Evolutionary conservation across 2,113 vertebrate genomes (phyloP).

Genomic region (Choloepus hoffmanni): DNA sequence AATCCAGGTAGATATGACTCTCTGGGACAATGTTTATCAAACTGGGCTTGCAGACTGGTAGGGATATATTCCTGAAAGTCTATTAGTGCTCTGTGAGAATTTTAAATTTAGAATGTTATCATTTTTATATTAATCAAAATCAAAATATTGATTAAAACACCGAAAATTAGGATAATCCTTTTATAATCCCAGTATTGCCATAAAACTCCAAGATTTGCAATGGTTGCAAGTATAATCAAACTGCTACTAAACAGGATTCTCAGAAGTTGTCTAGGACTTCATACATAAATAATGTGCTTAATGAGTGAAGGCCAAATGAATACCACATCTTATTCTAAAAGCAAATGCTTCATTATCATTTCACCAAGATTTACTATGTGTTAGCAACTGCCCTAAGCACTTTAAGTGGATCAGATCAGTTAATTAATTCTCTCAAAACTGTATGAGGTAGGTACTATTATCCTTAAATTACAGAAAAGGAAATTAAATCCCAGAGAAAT

Average conservation of each 20-base stretch:
- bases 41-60: not conserved
- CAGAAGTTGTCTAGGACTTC: not conserved
- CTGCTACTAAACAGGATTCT: not conserved
- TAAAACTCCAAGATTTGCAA: not conserved
- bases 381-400: no score
- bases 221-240: not conserved
- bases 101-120: slow-evolving; percentile 13
- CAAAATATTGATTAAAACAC: not conserved
- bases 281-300: not conserved
- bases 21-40: slow-evolving; percentile 6
- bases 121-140: not conserved
- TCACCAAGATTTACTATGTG: not conserved
- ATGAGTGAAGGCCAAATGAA: not conserved
- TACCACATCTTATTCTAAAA: slow-evolving; percentile 13
- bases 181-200: not conserved
- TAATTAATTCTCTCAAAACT: not conserved
- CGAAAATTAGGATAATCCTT: not conserved
- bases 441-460: not conserved
- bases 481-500: no score
- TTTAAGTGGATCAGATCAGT: not conserved
- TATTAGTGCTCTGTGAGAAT: not conserved
- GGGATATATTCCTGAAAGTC: not conserved
- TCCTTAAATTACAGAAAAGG: not conserved
- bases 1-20: not conserved
- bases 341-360: not conserved